Evolutionary conservation across 1,140 invertebrate genomes (phyloP).

Genomic region (Saccostrea echinata): DNA sequence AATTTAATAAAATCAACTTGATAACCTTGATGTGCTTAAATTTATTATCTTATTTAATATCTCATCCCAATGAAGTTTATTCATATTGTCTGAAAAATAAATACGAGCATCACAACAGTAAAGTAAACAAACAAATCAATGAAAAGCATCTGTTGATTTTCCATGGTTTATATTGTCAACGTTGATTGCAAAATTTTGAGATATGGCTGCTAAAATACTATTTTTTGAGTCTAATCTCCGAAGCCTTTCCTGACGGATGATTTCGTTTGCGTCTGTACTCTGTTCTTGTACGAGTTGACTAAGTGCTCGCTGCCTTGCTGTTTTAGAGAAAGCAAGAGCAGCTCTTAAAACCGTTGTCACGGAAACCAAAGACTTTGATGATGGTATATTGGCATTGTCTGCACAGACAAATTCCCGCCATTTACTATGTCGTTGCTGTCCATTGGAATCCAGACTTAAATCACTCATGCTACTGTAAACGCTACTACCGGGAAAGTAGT

Average conservation of each 20-base stretch:
- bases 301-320: constrained; percentile 54
- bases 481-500: constrained; percentile 19
- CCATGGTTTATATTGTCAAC: neutral
- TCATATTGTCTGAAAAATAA: too few relatives aligned
- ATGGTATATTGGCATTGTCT: constrained; percentile 50
- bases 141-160: neutral
- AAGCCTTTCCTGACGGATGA: constrained; percentile 57
- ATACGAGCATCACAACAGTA: too few relatives aligned
- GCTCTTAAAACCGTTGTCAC: constrained; percentile 58
- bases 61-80: too few relatives aligned
- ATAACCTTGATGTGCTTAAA: too few relatives aligned
- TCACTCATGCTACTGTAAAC: constrained; percentile 55
- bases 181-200: constrained; percentile 11
- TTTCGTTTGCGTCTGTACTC: constrained; percentile 54
- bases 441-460: constrained; percentile 51
- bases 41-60: too few relatives aligned
- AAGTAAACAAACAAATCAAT: too few relatives aligned
- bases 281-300: constrained; percentile 59
- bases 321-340: constrained; percentile 62
- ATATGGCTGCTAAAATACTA: constrained; percentile 44
- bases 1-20: too few relatives aligned
- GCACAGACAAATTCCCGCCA: constrained; percentile 54
- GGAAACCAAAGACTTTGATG: constrained; percentile 44
- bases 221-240: constrained; percentile 52
- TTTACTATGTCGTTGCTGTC: constrained; percentile 48